These are phyloP conservation scores for Tuberolachnus salignus DNA, from an alignment of 2,888 invertebrate species.

Conservation along the genomic window DNA sequence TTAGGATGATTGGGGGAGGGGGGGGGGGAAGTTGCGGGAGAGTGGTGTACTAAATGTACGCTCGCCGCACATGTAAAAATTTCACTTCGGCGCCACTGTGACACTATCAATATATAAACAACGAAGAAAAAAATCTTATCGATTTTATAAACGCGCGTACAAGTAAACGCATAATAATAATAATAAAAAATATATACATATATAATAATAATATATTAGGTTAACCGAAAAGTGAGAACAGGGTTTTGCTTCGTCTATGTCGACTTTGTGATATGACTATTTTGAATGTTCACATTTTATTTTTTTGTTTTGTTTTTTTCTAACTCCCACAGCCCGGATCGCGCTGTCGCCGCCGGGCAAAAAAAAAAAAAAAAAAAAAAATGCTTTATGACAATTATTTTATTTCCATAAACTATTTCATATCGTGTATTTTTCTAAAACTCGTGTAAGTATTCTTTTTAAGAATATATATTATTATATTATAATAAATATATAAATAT, in stretches of 20 bases:
- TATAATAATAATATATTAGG: constrained; percentile 5
- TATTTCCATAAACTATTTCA: constrained; percentile 50
- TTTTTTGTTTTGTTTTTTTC: too few relatives aligned
- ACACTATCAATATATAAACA: too few relatives aligned
- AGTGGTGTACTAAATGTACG: too few relatives aligned
- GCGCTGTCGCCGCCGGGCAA: neutral
- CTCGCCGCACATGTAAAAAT: too few relatives aligned
- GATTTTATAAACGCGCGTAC: too few relatives aligned
- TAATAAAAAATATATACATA: too few relatives aligned
- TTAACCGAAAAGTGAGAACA: constrained; percentile 55
- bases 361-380: too few relatives aligned
- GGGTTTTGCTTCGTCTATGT: constrained; percentile 53
- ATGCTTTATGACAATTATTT: constrained; percentile 42
- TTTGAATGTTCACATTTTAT: constrained; percentile 46
- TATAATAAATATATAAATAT: neutral
- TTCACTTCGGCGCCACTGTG: too few relatives aligned
- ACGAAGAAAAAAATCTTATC: neutral
- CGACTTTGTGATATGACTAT: constrained; percentile 43
- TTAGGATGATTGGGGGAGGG: too few relatives aligned
- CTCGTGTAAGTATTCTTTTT: constrained; percentile 47
- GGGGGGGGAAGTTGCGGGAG: too few relatives aligned
- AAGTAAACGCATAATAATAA: too few relatives aligned
- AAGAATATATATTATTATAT: constrained; percentile 5
- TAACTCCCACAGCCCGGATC: constrained; percentile 19
- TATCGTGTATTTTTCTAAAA: constrained; percentile 49